Evolutionary conservation across 2,113 vertebrate genomes (phyloP), one percentile per base, ranked within the genome.

Genomic region (Ellobius talpinus): DNA sequence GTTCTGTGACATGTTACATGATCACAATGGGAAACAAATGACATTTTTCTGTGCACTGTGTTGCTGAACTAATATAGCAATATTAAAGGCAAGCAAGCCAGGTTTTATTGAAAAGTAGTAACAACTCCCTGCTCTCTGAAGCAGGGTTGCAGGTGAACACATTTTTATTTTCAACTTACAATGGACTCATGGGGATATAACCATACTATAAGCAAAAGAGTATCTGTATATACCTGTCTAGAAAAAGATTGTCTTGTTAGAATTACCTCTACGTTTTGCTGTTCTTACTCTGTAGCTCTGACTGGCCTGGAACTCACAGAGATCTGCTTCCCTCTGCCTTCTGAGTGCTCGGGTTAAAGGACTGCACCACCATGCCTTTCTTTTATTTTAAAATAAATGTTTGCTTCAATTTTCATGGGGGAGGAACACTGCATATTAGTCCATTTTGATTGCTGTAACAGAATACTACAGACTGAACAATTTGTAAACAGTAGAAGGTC

Each of bases 361-460:
- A 26, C 33, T 81, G 21, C 0, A 7, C 52, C 3, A 58, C 33
- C 52, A 39, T 55, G 19, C 10, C 33, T 52, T 82, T 11, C 21
- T 82, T 82, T 95, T 89, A 77, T 39, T 96, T 63, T 87, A 87
- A 97, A 97, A 76, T 81, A 91, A 93, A 89, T 87, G 29, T 89
- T 95, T 91, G 61, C 55, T 95, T 94, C 36, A 58, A 26, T 68
- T 96, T 91, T 72, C 79, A 14, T 47, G 52, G 58, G 39, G 1
- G 52, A 39, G 92, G 76, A 33, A 55, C 36, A 63, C 72, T 92
- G 21, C 24, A 17, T 14, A 31, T 65, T 77, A 77, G 55, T n/a
- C 58, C n/a, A 39, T 47, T 72, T 63, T 77, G 58, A 65, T 33
- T 66, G 33, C 74, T 84, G 5, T 63, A 63, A 29, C 24, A 42